A percentile compares a stretch with the other conserved stretches of the same genome.
phyloP scores from a whole-genome alignment of 2,113 vertebrate genomes.

The Ictalurus punctatus region DNA sequence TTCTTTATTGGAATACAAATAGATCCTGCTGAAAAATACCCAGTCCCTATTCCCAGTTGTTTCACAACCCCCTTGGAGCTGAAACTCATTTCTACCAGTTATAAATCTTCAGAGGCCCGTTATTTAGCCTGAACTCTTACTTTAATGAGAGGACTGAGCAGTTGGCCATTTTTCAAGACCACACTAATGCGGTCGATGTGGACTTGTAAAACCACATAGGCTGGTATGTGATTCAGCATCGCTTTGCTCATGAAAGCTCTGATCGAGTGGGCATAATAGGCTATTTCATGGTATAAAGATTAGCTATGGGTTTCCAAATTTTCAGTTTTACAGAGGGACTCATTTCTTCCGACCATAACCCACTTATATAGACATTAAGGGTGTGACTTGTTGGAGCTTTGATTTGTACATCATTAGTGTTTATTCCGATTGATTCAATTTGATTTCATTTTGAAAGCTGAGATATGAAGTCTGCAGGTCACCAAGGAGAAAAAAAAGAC shows the following conservation, averaged over 20 bases:
- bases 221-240: constrained; percentile 48
- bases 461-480: neutral
- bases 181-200: constrained; percentile 47
- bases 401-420: neutral
- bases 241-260: constrained; percentile 43
- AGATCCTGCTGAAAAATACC: constrained; percentile 35
- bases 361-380: constrained; percentile 5
- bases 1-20: constrained; percentile 18
- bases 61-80: constrained; percentile 42
- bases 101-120: constrained; percentile 66
- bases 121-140: constrained; percentile 59
- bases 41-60: constrained; percentile 20
- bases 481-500: too few species aligned
- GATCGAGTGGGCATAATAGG: constrained; percentile 27
- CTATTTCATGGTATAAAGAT: constrained; percentile 29
- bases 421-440: neutral
- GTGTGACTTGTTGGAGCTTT: neutral
- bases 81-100: constrained; percentile 54
- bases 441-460: neutral
- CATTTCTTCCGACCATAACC: constrained; percentile 7
- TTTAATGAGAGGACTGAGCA: constrained; percentile 60
- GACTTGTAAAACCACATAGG: constrained; percentile 46
- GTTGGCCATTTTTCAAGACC: constrained; percentile 42
- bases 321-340: neutral
- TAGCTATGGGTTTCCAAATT: neutral